A percentile compares a stretch with the other conserved stretches of the same genome.
Evolutionary conservation across 1,140 invertebrate species (phyloP).

Genomic region (Drosophila neocordata): DNA sequence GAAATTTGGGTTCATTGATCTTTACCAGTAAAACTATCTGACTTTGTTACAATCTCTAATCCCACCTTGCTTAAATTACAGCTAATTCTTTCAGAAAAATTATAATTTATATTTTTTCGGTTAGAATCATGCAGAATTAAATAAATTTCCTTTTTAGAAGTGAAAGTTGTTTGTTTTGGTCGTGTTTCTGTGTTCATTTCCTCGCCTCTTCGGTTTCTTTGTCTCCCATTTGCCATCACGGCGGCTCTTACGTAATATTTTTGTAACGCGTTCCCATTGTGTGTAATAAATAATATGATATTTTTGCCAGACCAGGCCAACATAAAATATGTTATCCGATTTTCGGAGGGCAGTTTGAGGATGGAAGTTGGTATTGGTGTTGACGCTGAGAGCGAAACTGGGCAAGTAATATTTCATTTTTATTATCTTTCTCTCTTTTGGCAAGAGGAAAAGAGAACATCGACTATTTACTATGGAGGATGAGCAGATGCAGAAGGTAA

Average conservation of each 20-base stretch:
- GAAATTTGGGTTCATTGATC: too few species aligned
- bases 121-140: not conserved
- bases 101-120: not conserved
- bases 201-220: not conserved
- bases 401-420: slow-evolving; percentile 46
- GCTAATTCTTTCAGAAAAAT: too few species aligned
- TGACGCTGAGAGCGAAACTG: slow-evolving; percentile 1
- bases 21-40: too few species aligned
- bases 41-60: too few species aligned
- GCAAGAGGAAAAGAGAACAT: not conserved
- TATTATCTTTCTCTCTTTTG: slow-evolving; percentile 39
- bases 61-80: too few species aligned
- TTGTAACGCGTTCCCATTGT: slow-evolving; percentile 31
- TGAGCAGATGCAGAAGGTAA: not conserved
- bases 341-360: slow-evolving; percentile 28
- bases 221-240: not conserved
- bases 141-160: not conserved
- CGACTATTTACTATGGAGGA: not conserved
- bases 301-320: slow-evolving; percentile 29
- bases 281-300: slow-evolving; percentile 46
- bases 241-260: slow-evolving; percentile 30
- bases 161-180: not conserved
- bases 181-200: not conserved
- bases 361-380: slow-evolving; percentile 5
- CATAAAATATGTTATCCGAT: slow-evolving; percentile 52